These are phyloP conservation scores for Rotaria socialis DNA, from an alignment of 2,888 invertebrate species.

Conservation along the genomic window DNA sequence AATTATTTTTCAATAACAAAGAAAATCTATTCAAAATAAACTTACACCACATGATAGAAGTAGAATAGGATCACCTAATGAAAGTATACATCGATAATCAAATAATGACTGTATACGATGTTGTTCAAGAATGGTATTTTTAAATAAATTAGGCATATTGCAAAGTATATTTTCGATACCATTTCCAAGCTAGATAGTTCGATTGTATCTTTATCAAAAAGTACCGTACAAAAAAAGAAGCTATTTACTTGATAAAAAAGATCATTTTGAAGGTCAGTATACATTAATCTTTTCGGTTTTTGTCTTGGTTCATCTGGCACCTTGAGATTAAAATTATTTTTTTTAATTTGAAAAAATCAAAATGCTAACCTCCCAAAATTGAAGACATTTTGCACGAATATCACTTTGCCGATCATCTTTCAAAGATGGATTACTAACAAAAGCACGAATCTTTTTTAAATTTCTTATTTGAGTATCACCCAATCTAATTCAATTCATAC, in stretches of 20 bases:
- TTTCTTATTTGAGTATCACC: conserved; percentile 41
- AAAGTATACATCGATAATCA: conserved; percentile 42
- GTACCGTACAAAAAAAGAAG: neutral
- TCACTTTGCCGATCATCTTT: conserved; percentile 32
- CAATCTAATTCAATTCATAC: neutral
- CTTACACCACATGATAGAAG: conserved; percentile 42
- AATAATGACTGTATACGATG: neutral
- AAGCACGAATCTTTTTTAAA: conserved; percentile 41
- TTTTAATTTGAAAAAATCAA: neutral
- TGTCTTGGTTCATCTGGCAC: conserved; percentile 17
- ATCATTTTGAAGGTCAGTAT: neutral
- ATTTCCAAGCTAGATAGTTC: neutral
- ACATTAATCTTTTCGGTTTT: neutral
- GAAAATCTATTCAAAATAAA: neutral
- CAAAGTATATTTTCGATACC: neutral
- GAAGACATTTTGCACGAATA: conserved; percentile 38
- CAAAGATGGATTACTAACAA: conserved; percentile 40
- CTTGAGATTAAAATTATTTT: neutral
- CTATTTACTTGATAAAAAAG: neutral
- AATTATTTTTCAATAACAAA: neutral
- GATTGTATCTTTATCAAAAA: neutral
- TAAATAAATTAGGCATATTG: neutral
- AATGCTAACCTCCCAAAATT: conserved; percentile 40
- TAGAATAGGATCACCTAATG: conserved; percentile 41
- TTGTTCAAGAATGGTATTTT: neutral